Conservation (phyloP, 2,888 invertebrate species). For the Napeogenes inachia region DNA sequence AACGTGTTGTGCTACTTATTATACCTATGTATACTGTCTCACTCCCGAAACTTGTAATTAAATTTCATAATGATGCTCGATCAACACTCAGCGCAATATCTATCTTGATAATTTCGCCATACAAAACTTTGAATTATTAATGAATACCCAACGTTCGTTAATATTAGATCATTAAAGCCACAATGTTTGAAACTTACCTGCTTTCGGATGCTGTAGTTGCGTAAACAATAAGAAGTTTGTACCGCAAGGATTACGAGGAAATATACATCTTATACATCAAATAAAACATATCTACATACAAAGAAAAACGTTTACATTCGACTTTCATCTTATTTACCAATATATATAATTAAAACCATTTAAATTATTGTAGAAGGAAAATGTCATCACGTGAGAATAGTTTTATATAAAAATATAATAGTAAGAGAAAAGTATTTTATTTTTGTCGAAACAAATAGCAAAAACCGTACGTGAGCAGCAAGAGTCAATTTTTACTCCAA, state of each 20-base stretch:
- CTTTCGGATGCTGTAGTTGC: constrained; percentile 65
- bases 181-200: constrained; percentile 75
- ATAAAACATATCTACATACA: constrained; percentile 46
- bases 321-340: constrained; percentile 22
- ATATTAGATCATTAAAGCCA: constrained; percentile 78
- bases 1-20: too few species aligned
- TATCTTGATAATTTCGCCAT: constrained; percentile 50
- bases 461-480: constrained; percentile 17
- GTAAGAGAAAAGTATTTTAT: constrained; percentile 8
- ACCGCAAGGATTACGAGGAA: constrained; percentile 66
- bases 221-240: constrained; percentile 73
- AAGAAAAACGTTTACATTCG: too few species aligned
- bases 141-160: constrained; percentile 74
- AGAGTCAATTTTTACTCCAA: constrained; percentile 20
- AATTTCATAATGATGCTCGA: constrained; percentile 10
- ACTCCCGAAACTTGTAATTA: constrained; percentile 33
- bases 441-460: constrained; percentile 5
- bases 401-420: constrained; percentile 10
- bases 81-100: constrained; percentile 7
- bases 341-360: constrained; percentile 36
- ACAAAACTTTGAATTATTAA: constrained; percentile 67
- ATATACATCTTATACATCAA: constrained; percentile 56
- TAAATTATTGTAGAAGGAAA: not conserved
- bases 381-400: not conserved
- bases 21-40: too few species aligned